Evolutionary conservation across 2,888 invertebrate species (phyloP), one percentile per base, ranked within the genome.

Genomic region (Scaptomyza polygonia): DNA sequence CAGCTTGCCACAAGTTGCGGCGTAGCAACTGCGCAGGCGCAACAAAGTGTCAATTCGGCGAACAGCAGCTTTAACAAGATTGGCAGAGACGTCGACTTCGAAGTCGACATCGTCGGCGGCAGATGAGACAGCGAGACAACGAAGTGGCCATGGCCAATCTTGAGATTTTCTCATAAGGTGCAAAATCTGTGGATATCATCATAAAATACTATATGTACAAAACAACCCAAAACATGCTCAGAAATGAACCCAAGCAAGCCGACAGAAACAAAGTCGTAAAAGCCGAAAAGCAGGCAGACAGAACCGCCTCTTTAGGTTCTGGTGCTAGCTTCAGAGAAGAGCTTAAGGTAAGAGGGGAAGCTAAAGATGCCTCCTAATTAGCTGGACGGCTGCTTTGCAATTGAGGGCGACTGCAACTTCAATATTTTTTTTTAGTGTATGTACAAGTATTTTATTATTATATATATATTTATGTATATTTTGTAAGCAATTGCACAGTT

Each of bases 161-260:
- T 48, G 30, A 75, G 77, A 83, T 78, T 88, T 85, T 85, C 85
- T 86, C 85, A 88, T 86, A 88, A 88, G 85, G 85, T 85, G 85
- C 88, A 86, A 88, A 85, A 88, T 87, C 79, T 79, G 58, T 77
- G 72, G 63, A 84, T 81, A 80, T 81, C 72, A 83, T 80, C 88
- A 88, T 88, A 84, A 84, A 68, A 39, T 6, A 3, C 9, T 30
- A 70, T 49, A 56, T 29, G 42, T 49, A 56, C 25, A 43, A 48
- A 68, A 73, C 70, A 76, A 51, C 64, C 54, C 49, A 77, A 70
- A 81, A 81, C 86, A 81, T 80, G 84, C 64, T 71, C 75, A 77
- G 77, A 73, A 71, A 77, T 77, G 68, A 79, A 68, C 81, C 76
- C 59, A 66, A 73, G 48, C 65, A 39, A 39, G 61, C 72, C 55